These are phyloP conservation scores for Cichlasoma orientale DNA, from an alignment of 2,797 vertebrate genomes.

Conservation along the genomic window DNA sequence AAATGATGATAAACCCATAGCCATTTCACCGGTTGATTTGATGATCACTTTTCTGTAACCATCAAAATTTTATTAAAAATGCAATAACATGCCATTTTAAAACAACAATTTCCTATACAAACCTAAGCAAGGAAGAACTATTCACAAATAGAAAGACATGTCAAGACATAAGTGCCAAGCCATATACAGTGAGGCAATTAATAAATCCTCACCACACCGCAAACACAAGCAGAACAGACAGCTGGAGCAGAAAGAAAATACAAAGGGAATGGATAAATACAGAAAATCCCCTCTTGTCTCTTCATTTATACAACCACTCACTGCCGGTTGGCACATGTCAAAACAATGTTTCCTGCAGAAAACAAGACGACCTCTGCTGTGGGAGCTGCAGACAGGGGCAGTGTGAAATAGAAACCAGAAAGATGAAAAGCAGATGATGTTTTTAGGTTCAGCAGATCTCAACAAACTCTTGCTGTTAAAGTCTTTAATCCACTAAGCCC, in stretches of 20 bases:
- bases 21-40: neutral
- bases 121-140: neutral
- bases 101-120: neutral
- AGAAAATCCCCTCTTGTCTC: neutral
- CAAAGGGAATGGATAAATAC: neutral
- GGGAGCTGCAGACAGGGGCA: neutral
- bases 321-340: slow-evolving; percentile 1
- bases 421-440: slow-evolving; percentile 2
- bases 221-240: neutral
- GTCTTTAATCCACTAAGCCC: neutral
- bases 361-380: slow-evolving; percentile 20
- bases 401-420: slow-evolving; percentile 5
- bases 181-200: neutral
- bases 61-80: neutral
- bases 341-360: slow-evolving; percentile 43
- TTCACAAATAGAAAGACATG: neutral
- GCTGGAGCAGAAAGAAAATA: neutral
- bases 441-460: slow-evolving; percentile 23
- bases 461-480: neutral
- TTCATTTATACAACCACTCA: neutral
- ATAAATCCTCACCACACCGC: neutral
- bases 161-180: neutral
- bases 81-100: neutral
- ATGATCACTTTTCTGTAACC: neutral
- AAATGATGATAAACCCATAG: neutral